Conservation (phyloP, 1,140 invertebrate species). For the Philopotamus ludificatus region DNA sequence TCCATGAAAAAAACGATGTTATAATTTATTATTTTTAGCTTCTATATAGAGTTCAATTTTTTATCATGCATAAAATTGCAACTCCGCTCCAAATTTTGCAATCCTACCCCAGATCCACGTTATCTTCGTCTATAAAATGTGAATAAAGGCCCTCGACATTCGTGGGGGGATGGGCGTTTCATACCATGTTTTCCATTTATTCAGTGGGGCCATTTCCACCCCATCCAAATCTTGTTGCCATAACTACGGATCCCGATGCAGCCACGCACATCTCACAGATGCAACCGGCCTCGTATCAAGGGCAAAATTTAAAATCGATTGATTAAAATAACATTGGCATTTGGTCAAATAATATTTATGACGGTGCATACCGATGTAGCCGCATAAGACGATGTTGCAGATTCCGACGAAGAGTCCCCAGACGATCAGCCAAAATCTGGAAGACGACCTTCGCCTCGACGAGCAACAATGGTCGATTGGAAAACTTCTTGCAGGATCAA, state of each 20-base stretch:
- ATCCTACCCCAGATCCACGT: neutral
- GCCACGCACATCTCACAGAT: slow-evolving; percentile 22
- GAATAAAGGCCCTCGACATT: neutral
- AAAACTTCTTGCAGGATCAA: slow-evolving; percentile 18
- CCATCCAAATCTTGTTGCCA: slow-evolving; percentile 37
- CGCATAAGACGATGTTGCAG: slow-evolving; percentile 38
- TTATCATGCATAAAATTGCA: too few relatives aligned
- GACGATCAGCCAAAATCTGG: slow-evolving; percentile 20
- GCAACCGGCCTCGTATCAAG: too few relatives aligned
- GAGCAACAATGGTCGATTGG: slow-evolving; percentile 16
- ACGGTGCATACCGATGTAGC: slow-evolving; percentile 41
- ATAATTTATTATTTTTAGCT: too few relatives aligned
- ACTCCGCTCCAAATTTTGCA: too few relatives aligned
- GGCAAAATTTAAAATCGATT: slow-evolving; percentile 1
- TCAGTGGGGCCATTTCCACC: slow-evolving; percentile 27
- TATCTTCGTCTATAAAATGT: neutral
- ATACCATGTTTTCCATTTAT: slow-evolving; percentile 27
- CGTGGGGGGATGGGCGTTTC: slow-evolving; percentile 17
- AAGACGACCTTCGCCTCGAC: neutral
- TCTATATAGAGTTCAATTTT: too few relatives aligned
- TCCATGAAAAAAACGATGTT: neutral
- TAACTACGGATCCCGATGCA: slow-evolving; percentile 37
- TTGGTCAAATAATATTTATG: slow-evolving; percentile 4
- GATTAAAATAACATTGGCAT: neutral
- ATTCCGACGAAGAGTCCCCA: slow-evolving; percentile 35